These are phyloP conservation scores for Lordiphosa collinella DNA, from an alignment of 1,140 invertebrate species.

Conservation along the genomic window DNA sequence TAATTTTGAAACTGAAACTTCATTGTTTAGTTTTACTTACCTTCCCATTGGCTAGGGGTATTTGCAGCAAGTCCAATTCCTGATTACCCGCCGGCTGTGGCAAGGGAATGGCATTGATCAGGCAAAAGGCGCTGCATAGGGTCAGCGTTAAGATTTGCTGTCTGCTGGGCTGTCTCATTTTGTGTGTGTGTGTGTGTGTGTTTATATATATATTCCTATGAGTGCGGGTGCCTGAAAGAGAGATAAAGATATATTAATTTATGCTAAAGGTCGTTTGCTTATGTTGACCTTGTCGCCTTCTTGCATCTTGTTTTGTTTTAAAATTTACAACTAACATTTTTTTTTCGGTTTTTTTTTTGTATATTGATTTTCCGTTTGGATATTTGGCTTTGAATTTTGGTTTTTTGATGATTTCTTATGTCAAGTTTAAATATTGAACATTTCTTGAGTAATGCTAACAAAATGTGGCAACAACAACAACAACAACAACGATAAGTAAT, in stretches of 20 bases:
- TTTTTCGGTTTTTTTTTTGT: constrained; percentile 4
- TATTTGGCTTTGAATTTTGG: constrained; percentile 3
- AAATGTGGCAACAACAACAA: constrained; percentile 19
- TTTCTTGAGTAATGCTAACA: constrained; percentile 55
- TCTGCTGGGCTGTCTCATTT: constrained; percentile 61
- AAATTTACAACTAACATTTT: constrained; percentile 8
- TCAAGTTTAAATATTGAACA: constrained; percentile 58
- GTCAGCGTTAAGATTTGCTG: constrained; percentile 55
- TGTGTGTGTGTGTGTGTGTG: constrained; percentile 24
- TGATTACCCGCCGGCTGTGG: constrained; percentile 57
- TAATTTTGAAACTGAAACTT: too few relatives aligned
- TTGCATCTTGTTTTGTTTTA: constrained; percentile 2
- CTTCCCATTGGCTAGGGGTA: constrained; percentile 72
- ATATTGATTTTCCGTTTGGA: constrained; percentile 4
- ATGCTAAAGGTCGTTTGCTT: constrained; percentile 17
- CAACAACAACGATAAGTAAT: constrained; percentile 21
- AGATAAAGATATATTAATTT: constrained; percentile 35
- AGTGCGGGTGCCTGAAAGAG: constrained; percentile 9
- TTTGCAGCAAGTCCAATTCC: constrained; percentile 75
- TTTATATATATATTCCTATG: background rate
- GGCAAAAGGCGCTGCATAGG: constrained; percentile 51
- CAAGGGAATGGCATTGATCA: constrained; percentile 62
- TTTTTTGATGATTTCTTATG: constrained; percentile 9
- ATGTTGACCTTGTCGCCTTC: background rate
- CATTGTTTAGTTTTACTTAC: constrained; percentile 51